Base-by-base conservation (phyloP, 2,113 vertebrate species). In the Microcebus jonahi region DNA sequence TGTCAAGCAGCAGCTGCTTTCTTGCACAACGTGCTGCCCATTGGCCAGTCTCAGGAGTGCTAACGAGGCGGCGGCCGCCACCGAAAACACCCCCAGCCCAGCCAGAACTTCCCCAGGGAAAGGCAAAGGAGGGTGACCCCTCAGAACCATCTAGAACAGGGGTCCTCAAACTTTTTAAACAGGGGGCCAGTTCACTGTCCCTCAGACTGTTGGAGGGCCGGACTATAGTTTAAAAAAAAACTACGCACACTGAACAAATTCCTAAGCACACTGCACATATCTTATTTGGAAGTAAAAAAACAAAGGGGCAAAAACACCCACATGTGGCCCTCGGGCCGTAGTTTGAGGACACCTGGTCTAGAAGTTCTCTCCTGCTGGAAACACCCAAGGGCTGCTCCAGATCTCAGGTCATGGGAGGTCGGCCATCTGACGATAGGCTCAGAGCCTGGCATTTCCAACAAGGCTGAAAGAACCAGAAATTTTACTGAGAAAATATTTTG, bases 1-100 rank as follows among this genome's bases (percentile, higher is more conserved):
- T 53, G 57, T 82, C 79, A 95, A 93, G 95, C 68, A 83, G 88
- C 81, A 95, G 95, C 82, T 97, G 79, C 50, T 48, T 82, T 61
- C 82, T 86, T 75, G n/a, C 59, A 48, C 84, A 82, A 63, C 5
- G 4, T 18, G 15, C 65, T 83, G 36, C 20, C 14, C 50, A 7
- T 14, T 50, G 59, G 81, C 70, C 65, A 73, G 68, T 86, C 48
- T 29, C 4, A 0, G 61, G 77, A 7, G 31, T 23, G 59, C 3
- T 21, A 42, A 61, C 34, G 57, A 10, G 12, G 17, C 7, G 18
- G 48, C 7, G 39, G 29, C 12, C 27, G 55, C 5, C 61, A 21
- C 76, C 65, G 65, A 81, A 89, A 90, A 73, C 29, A 76, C 39
- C 82, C 76, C 17, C 39, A 20, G 65, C 73, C 25, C 17, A 67